Percentiles rank a stretch among this genome's conserved stretches.
Conservation (phyloP, 2,113 vertebrate genomes). For the Piaya cayana region DNA sequence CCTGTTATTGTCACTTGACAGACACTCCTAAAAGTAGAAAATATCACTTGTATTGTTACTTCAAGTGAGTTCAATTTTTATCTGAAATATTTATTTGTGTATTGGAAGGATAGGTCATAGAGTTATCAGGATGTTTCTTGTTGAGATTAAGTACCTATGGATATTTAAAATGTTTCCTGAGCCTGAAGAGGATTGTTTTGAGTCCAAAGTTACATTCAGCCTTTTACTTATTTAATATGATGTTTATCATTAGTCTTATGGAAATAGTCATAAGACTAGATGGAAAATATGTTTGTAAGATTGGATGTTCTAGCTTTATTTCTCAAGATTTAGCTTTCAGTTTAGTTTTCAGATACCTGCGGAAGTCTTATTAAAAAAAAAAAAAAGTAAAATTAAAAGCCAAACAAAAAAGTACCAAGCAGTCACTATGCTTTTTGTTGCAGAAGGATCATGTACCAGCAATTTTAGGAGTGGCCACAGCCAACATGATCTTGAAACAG, state of each 20-base stretch:
- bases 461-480: slow-evolving; percentile 94
- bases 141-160: not conserved
- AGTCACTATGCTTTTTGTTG: not conserved
- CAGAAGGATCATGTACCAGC: slow-evolving; percentile 96
- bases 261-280: not conserved
- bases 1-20: not conserved
- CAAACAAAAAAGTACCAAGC: not conserved
- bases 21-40: not conserved
- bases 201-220: not conserved
- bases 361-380: not conserved
- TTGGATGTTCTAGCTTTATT: not conserved
- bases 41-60: not conserved
- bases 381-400: not conserved
- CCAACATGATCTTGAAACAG: slow-evolving; percentile 96
- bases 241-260: not conserved
- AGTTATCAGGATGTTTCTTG: not conserved
- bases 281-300: not conserved
- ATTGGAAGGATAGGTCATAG: not conserved
- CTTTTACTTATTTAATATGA: not conserved
- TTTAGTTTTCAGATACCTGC: not conserved
- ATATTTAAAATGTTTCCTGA: not conserved
- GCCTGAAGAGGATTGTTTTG: not conserved
- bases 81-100: not conserved
- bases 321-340: not conserved
- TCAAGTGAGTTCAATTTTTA: not conserved